Evolutionary conservation across 2,888 invertebrate genomes (phyloP).

Genomic region (Kuschelorhynchus macadamiae): DNA sequence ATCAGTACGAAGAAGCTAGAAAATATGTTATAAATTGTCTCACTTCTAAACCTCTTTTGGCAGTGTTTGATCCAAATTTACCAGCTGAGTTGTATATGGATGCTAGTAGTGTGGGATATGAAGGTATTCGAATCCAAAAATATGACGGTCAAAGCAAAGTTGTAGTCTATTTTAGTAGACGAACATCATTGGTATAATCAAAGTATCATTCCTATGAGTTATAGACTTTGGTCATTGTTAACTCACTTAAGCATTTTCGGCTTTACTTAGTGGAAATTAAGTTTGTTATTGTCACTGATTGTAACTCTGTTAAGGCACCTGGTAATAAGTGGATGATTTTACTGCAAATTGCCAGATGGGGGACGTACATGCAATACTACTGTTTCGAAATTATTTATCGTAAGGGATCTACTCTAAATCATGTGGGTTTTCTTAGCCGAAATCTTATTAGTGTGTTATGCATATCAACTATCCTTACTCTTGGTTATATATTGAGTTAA

Average conservation of each 20-base stretch:
- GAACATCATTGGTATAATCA: conserved; percentile 55
- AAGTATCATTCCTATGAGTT: conserved; percentile 50
- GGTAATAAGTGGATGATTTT: conserved; percentile 45
- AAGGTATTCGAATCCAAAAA: conserved; percentile 58
- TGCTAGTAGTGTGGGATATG: conserved; percentile 55
- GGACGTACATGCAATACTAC: not conserved
- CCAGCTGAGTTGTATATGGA: conserved; percentile 58
- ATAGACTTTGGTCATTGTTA: conserved; percentile 61
- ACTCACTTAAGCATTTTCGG: conserved; percentile 54
- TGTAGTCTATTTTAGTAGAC: conserved; percentile 55
- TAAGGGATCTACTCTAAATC: no score
- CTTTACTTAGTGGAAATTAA: conserved; percentile 53
- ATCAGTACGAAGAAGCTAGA: conserved; percentile 48
- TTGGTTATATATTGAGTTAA: conserved; percentile 44
- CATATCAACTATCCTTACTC: not conserved
- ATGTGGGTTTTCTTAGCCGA: conserved; percentile 34
- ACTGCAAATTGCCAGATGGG: not conserved
- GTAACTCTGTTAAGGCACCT: conserved; percentile 56
- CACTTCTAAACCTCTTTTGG: conserved; percentile 53
- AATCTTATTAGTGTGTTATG: conserved; percentile 19
- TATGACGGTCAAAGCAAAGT: conserved; percentile 46
- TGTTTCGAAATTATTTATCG: no score
- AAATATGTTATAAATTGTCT: conserved; percentile 44
- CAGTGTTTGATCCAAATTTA: conserved; percentile 54
- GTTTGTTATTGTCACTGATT: conserved; percentile 59